phyloP scores from a whole-genome alignment of 2,797 vertebrate species.

The Malurus leucopterus region DNA sequence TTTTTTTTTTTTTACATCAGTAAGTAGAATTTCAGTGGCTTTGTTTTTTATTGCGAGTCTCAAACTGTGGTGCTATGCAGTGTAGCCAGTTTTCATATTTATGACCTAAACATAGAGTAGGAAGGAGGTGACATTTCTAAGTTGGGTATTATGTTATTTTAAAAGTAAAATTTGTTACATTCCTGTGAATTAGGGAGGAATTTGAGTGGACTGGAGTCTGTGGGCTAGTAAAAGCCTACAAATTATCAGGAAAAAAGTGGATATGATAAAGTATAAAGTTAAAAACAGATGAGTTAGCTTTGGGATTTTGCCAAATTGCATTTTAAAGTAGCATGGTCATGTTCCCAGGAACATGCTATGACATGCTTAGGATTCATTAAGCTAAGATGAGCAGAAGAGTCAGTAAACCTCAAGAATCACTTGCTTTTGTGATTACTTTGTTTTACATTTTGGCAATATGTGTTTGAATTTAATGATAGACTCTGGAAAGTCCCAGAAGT shows the following conservation, averaged over 20 bases:
- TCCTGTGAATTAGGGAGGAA: neutral
- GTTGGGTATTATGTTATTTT: neutral
- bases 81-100: neutral
- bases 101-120: neutral
- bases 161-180: neutral
- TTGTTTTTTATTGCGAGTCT: neutral
- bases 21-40: neutral
- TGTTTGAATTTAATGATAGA: constrained; percentile 1
- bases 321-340: neutral
- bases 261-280: neutral
- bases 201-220: neutral
- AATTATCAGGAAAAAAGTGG: neutral
- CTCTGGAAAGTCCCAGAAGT: neutral
- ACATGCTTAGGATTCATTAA: neutral
- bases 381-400: neutral
- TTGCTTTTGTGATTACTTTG: neutral
- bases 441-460: constrained; percentile 4
- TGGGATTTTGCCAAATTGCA: neutral
- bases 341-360: neutral
- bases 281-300: neutral
- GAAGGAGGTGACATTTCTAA: neutral
- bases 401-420: neutral
- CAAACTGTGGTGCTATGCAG: neutral
- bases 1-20: neutral
- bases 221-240: neutral